These are phyloP conservation scores for Celastrina argiolus DNA, from an alignment of 2,888 invertebrate genomes.

Conservation along the genomic window DNA sequence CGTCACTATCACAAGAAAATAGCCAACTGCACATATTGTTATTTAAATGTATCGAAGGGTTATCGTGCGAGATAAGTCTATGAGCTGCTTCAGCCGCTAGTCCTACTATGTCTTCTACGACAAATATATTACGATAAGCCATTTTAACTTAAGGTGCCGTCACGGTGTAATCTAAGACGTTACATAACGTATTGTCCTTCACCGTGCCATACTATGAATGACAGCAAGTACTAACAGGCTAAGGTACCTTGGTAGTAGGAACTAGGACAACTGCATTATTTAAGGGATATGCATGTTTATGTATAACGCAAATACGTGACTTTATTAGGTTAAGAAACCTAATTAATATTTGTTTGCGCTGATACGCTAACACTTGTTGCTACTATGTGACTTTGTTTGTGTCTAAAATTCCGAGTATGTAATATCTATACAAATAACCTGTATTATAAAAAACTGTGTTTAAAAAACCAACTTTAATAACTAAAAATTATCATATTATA, in stretches of 20 bases:
- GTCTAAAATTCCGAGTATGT: background rate
- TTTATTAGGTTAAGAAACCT: conserved; percentile 12
- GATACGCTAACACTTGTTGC: background rate
- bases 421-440: background rate
- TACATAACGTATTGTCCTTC: conserved; percentile 18
- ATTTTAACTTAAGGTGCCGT: conserved; percentile 1
- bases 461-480: too few relatives aligned
- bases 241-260: background rate
- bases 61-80: conserved; percentile 15
- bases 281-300: conserved; percentile 1
- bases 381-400: background rate
- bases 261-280: background rate
- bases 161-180: conserved; percentile 8
- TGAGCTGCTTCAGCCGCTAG: background rate
- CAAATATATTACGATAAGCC: conserved; percentile 12
- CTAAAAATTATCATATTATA: too few relatives aligned
- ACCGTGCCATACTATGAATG: conserved; percentile 6
- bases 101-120: background rate
- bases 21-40: conserved; percentile 7
- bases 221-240: background rate
- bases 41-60: conserved; percentile 1
- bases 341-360: background rate
- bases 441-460: background rate
- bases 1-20: background rate
- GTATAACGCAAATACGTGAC: conserved; percentile 6